Conservation (phyloP, 2,113 vertebrate genomes). For the Nematolebias whitei region DNA sequence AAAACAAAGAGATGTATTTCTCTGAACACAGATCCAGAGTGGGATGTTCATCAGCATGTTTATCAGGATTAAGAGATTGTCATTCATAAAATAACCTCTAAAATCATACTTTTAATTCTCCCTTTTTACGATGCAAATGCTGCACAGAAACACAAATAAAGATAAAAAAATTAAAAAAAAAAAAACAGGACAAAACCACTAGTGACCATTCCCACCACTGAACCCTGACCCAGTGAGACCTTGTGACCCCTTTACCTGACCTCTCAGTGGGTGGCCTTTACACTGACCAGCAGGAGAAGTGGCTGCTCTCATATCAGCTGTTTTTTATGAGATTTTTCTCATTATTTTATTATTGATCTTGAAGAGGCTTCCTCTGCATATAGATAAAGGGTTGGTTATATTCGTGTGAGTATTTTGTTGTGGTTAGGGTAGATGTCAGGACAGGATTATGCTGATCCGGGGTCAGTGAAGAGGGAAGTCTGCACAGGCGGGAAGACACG, state of each 20-base stretch:
- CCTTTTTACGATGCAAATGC: not conserved
- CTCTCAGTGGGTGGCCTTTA: conserved; percentile 74
- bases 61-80: conserved; percentile 68
- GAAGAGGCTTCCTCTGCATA: not conserved
- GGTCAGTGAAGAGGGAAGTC: conserved; percentile 58
- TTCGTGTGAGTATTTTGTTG: conserved; percentile 30
- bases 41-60: conserved; percentile 66
- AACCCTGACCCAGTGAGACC: conserved; percentile 53
- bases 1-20: conserved; percentile 74
- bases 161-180: not conserved
- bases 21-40: conserved; percentile 52
- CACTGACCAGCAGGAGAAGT: conserved; percentile 47
- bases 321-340: not conserved
- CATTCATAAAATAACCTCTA: conserved; percentile 49
- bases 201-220: conserved; percentile 59
- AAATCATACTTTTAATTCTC: conserved; percentile 42
- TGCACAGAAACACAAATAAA: conserved; percentile 3
- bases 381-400: conserved; percentile 2
- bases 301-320: conserved; percentile 30
- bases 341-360: not conserved
- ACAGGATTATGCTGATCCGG: conserved; percentile 68
- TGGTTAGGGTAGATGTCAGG: conserved; percentile 32
- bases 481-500: conserved; percentile 60
- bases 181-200: conserved; percentile 4
- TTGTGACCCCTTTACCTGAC: conserved; percentile 61